Evolutionary conservation across 2,113 vertebrate species (phyloP), one percentile per base, ranked within the genome.

Genomic region (Anguilla rostrata): DNA sequence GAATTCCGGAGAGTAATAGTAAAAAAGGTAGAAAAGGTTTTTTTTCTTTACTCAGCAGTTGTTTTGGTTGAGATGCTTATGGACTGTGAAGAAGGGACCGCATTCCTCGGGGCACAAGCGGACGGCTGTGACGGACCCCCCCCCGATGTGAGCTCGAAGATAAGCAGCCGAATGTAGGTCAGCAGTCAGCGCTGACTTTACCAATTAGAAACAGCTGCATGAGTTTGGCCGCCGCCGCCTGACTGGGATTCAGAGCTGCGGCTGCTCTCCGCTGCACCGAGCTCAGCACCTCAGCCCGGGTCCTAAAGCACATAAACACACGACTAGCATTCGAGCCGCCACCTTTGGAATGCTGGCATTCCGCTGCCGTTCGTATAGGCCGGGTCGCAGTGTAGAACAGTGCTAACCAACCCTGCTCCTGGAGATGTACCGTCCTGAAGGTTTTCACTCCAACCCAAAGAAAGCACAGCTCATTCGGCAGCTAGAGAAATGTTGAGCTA

Each of bases 141-240:
- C 49, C 29, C n/a, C 92, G 90, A 93, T 92, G 91, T 16, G 90
- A 93, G 94, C 93, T 94, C 92, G 94, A 93, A 94, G 93, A 91
- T 90, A 86, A 88, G 92, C 93, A 90, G 88, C 92, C 92, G 92
- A 94, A 95, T 95, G 93, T 95, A 94, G 94, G 94, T 94, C 94
- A 94, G 89, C 89, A 91, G 91, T 92, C 83, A 90, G 94, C 92
- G 91, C 93, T 90, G 91, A 94, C 91, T 94, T 34, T 94, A 94
- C 94, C 92, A 93, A 95, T 95, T 94, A 94, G 91, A 95, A 95
- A 94, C 94, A 94, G 94, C 94, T 87, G 86, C 78, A 60, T 2
- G 29, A 60, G 81, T 41, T 46, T 66, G 63, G 80, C 60, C 39
- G 81, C 71, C 41, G 75, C n/a, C 75, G 34, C 34, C 34, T 34